Evolutionary conservation across 2,888 invertebrate species (phyloP).

Genomic region (Octodonta nipae): DNA sequence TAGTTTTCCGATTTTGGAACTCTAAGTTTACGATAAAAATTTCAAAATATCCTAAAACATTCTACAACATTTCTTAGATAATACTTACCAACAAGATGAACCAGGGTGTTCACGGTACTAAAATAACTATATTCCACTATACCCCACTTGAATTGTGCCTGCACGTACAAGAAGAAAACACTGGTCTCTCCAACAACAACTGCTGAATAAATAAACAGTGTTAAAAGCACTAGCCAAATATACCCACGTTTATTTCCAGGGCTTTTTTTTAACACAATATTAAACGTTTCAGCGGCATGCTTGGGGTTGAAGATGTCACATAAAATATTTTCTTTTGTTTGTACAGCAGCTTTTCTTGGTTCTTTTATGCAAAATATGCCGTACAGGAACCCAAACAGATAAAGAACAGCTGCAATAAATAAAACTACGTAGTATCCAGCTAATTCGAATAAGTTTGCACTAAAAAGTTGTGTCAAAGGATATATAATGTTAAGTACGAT

Average conservation of each 20-base stretch:
- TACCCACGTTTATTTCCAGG: slow-evolving; percentile 22
- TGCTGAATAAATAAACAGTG: slow-evolving; percentile 21
- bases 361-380: slow-evolving; percentile 29
- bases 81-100: slow-evolving; percentile 42
- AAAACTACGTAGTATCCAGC: slow-evolving; percentile 29
- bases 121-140: slow-evolving; percentile 46
- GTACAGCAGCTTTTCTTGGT: slow-evolving; percentile 18
- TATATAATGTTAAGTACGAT: slow-evolving; percentile 25
- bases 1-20: no score
- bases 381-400: slow-evolving; percentile 25
- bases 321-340: slow-evolving; percentile 15
- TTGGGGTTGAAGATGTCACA: slow-evolving; percentile 29
- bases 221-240: slow-evolving; percentile 22
- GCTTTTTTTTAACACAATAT: slow-evolving; percentile 23
- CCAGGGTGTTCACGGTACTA: slow-evolving; percentile 42
- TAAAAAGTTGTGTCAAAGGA: slow-evolving; percentile 25
- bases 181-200: slow-evolving; percentile 41
- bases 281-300: slow-evolving; percentile 28
- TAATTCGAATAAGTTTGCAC: slow-evolving; percentile 24
- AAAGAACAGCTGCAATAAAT: slow-evolving; percentile 22
- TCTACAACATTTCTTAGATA: slow-evolving; percentile 1
- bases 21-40: no score
- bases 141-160: slow-evolving; percentile 46
- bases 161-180: slow-evolving; percentile 45
- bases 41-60: no score